Evolutionary conservation across 2,113 vertebrate genomes (phyloP), one percentile per base, ranked within the genome.

Genomic region (Silurus glanis): DNA sequence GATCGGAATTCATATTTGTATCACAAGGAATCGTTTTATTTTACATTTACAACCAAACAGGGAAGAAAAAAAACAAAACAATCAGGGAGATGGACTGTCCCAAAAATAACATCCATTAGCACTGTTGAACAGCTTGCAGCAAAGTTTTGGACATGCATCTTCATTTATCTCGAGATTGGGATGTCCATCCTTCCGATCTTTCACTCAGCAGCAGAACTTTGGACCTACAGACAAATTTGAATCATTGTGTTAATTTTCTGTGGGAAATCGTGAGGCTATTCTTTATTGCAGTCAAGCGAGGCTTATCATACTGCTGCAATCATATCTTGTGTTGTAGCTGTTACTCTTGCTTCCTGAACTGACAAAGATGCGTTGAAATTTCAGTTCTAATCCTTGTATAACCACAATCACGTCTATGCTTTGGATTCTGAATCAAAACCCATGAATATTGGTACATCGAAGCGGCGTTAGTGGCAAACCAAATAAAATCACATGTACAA

Each of bases 21-120:
- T 71, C 3, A 58, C 14, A 55, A 45, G n/a, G 62, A 72, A 45
- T n/a, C 23, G 21, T 5, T 80, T 71, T 67, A 55, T 56, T 69
- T 80, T 53, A 53, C 47, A 79, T 85, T 53, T 72, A 84, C 37
- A 83, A 83, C 37, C 21, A 25, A 62, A 53, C 1, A n/a, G n/a
- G 49, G 55, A 79, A 19, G 8, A 6, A 37, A 76, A 79, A 19
- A 7, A 6, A 37, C 51, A 78, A 56, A 28, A 58, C 21, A 56
- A 79, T 25, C 6, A 56, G 49, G 23, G 16, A 28, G 76, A 58
- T 8, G n/a, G 53, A 59, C 55, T 23, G 17, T 17, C 80, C 4
- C 14, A 10, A 9, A 47, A 76, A 75, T 62, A 74, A 25, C 5
- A 71, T 49, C 51, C 62, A 45, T 67, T 53, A 45, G 45, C 9